These are phyloP conservation scores for Carcina quercana DNA, from an alignment of 2,888 invertebrate genomes.

Conservation along the genomic window DNA sequence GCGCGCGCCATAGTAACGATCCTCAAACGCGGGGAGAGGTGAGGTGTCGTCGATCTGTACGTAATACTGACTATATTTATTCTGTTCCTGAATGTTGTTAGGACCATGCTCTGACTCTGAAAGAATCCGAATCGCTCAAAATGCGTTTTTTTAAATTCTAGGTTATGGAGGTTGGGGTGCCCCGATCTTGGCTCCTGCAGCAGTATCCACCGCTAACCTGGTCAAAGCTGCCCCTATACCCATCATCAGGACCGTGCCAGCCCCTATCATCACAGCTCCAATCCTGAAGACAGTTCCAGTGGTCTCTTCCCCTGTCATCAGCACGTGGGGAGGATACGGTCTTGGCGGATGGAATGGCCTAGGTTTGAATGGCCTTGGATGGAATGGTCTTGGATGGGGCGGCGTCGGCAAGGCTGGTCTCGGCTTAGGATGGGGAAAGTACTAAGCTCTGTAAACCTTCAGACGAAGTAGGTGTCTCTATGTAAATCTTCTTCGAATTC, in stretches of 20 bases:
- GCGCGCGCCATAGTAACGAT: too few species aligned
- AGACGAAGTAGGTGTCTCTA: conserved; percentile 1
- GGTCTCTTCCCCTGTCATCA: conserved; percentile 32
- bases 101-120: too few species aligned
- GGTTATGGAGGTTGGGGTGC: conserved; percentile 15
- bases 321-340: conserved; percentile 23
- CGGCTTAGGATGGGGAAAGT: conserved; percentile 13
- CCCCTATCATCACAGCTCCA: conserved; percentile 24
- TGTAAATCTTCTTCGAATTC: neutral
- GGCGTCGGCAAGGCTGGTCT: conserved; percentile 14
- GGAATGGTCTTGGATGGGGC: conserved; percentile 17
- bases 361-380: conserved; percentile 20
- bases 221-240: conserved; percentile 52
- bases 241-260: conserved; percentile 36
- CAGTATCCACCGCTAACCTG: conserved; percentile 48
- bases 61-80: too few species aligned
- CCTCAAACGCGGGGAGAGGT: too few species aligned
- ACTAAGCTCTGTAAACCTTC: conserved; percentile 8
- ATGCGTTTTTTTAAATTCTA: too few species aligned
- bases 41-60: too few species aligned
- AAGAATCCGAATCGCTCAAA: too few species aligned
- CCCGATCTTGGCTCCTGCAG: conserved; percentile 35
- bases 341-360: conserved; percentile 18
- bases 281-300: too few species aligned
- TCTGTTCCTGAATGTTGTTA: too few species aligned